Conservation (phyloP, 1,140 invertebrate genomes). For the Pentalonia nigronervosa region DNA sequence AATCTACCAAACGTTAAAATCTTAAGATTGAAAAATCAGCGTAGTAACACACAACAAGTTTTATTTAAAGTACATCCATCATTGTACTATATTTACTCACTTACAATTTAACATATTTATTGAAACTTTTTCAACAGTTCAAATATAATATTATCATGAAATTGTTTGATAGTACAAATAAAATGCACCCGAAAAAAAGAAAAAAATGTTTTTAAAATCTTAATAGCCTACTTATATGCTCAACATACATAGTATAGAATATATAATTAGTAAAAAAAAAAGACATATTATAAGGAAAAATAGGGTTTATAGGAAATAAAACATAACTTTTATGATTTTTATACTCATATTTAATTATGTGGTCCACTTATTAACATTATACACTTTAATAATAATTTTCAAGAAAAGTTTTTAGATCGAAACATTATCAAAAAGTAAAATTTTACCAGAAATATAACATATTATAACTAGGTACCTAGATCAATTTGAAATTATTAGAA, state of each 20-base stretch:
- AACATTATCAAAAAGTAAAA: neutral
- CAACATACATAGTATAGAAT: too few relatives aligned
- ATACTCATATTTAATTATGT: neutral
- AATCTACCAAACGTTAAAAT: neutral
- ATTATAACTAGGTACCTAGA: neutral
- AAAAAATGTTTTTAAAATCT: neutral
- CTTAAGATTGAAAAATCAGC: neutral
- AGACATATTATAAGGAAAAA: neutral
- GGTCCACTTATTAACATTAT: neutral
- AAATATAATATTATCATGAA: neutral
- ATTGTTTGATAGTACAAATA: neutral
- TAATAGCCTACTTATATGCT: neutral
- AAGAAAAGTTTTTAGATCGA: neutral
- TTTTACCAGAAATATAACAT: neutral
- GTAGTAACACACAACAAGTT: neutral
- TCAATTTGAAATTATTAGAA: neutral
- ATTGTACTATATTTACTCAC: neutral
- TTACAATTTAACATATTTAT: neutral
- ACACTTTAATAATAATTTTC: neutral
- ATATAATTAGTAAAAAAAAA: neutral
- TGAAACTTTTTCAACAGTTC: neutral
- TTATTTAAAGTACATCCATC: neutral
- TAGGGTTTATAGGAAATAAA: neutral
- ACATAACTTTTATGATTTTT: neutral
- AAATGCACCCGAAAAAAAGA: neutral